Evolutionary conservation across 2,888 invertebrate genomes (phyloP).

Genomic region (Nephrocerus scutellatus): DNA sequence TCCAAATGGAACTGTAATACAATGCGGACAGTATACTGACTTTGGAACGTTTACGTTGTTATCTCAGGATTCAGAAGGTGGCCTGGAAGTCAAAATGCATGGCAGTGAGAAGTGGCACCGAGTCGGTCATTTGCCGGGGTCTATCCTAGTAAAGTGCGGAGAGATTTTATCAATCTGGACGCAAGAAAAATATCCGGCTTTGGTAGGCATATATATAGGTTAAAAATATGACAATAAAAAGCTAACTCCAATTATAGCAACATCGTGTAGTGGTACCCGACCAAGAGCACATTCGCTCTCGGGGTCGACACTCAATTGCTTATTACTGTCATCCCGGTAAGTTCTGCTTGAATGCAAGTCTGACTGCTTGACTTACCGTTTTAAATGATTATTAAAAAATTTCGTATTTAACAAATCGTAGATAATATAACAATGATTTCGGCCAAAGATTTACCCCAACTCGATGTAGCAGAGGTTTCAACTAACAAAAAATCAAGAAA

Average conservation of each 20-base stretch:
- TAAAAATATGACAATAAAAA: slow-evolving; percentile 1
- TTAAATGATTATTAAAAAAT: background rate
- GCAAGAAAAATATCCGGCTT: slow-evolving; percentile 59
- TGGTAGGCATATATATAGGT: slow-evolving; percentile 54
- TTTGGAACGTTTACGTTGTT: slow-evolving; percentile 69
- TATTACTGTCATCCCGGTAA: slow-evolving; percentile 70
- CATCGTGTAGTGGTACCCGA: slow-evolving; percentile 69
- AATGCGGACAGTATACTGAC: slow-evolving; percentile 67
- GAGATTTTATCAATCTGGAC: slow-evolving; percentile 72
- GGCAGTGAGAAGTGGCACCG: slow-evolving; percentile 64
- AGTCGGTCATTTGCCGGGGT: slow-evolving; percentile 68
- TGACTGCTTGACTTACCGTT: background rate
- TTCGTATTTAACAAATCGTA: slow-evolving; percentile 14
- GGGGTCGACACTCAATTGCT: slow-evolving; percentile 67
- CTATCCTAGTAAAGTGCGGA: slow-evolving; percentile 68
- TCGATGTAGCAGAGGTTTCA: slow-evolving; percentile 33
- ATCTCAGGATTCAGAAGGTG: slow-evolving; percentile 68
- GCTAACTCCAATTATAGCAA: slow-evolving; percentile 46
- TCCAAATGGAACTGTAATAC: slow-evolving; percentile 48
- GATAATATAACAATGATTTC: slow-evolving; percentile 47
- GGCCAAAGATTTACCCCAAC: slow-evolving; percentile 44
- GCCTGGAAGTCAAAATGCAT: slow-evolving; percentile 57
- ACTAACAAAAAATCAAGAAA: slow-evolving; percentile 42
- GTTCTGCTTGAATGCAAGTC: slow-evolving; percentile 8
- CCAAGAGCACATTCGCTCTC: slow-evolving; percentile 55